phyloP scores from a whole-genome alignment of 2,113 vertebrate genomes.

The pig (Sus scrofa) region DNA sequence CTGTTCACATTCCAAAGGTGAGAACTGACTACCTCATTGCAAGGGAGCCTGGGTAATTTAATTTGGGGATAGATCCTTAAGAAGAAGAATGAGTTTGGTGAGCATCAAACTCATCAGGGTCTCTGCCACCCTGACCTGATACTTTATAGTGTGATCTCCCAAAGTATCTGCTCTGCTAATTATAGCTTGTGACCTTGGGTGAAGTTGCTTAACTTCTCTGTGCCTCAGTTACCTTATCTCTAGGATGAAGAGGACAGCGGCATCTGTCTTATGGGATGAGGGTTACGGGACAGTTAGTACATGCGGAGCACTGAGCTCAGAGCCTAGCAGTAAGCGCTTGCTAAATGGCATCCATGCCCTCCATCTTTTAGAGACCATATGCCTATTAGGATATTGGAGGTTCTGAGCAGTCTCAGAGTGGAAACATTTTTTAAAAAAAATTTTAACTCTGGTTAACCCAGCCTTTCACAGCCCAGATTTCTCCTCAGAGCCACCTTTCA shows the following conservation, averaged over 20 bases:
- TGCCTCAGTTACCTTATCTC: neutral
- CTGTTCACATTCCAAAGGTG: neutral
- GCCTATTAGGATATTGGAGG: neutral
- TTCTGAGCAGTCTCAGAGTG: neutral
- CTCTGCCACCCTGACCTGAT: neutral
- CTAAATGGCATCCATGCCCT: neutral
- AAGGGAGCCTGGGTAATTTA: slow-evolving; percentile 1
- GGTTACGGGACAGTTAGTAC: neutral
- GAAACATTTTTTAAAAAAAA: neutral
- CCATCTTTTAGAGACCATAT: neutral
- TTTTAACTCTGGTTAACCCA: neutral
- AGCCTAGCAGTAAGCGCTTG: neutral
- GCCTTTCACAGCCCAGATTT: neutral
- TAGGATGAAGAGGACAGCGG: neutral
- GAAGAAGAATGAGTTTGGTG: neutral
- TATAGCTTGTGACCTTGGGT: neutral
- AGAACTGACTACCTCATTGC: neutral
- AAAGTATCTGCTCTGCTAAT: neutral
- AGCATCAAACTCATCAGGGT: no score
- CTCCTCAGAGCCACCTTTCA: neutral
- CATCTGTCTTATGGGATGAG: neutral
- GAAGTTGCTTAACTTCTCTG: neutral
- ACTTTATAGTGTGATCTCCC: neutral
- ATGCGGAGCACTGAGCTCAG: slow-evolving; percentile 14
- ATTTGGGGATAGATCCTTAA: neutral